Evolutionary conservation across 2,888 invertebrate genomes (phyloP).

Genomic region (Psylliodes chrysocephalus): DNA sequence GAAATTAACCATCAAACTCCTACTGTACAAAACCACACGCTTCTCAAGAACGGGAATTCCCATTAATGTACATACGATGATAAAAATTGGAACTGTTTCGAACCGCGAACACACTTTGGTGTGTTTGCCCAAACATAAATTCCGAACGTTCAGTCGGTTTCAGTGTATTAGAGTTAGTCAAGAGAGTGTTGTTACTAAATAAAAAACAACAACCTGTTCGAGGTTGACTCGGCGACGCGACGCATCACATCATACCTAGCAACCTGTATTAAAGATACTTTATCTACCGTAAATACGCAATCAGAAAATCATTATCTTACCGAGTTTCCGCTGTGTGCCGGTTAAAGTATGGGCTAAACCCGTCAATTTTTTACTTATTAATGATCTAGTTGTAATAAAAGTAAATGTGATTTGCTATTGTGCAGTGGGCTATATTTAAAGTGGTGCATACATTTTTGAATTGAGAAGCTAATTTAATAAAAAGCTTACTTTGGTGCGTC

Average conservation of each 20-base stretch:
- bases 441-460: neutral
- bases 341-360: neutral
- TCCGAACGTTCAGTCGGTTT: neutral
- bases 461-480: neutral
- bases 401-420: slow-evolving; percentile 7
- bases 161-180: slow-evolving; percentile 3
- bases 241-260: neutral
- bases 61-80: neutral
- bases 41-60: slow-evolving; percentile 9
- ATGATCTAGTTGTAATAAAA: slow-evolving; percentile 14
- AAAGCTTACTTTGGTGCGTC: neutral
- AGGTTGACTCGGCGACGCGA: slow-evolving; percentile 1
- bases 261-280: neutral
- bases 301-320: neutral
- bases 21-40: neutral
- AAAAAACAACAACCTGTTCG: slow-evolving; percentile 10
- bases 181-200: neutral
- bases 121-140: too few relatives aligned
- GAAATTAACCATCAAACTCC: neutral
- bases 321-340: neutral
- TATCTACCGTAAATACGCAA: neutral
- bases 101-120: neutral
- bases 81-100: neutral
- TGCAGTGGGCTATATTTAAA: slow-evolving; percentile 12
- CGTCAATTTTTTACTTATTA: too few relatives aligned